These are phyloP conservation scores for Asteroscopus sphinx DNA, from an alignment of 2,888 invertebrate genomes.

Conservation along the genomic window DNA sequence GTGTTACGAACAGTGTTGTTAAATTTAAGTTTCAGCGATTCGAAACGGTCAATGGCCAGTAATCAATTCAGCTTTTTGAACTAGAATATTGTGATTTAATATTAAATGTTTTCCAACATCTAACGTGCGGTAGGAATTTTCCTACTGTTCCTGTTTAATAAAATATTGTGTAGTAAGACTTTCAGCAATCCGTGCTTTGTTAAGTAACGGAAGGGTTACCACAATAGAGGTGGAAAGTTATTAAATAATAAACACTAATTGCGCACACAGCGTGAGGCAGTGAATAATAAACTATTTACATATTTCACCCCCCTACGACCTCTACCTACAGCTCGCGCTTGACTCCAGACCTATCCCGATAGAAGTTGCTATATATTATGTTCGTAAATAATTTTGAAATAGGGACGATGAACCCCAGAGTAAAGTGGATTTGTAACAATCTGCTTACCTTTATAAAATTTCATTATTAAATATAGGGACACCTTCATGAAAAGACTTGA, in stretches of 20 bases:
- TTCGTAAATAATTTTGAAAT: no score
- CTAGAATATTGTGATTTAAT: not conserved
- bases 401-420: no score
- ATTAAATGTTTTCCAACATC: slow-evolving; percentile 18
- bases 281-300: slow-evolving; percentile 62
- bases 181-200: slow-evolving; percentile 7
- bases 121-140: not conserved
- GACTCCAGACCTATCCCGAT: slow-evolving; percentile 36
- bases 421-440: slow-evolving; percentile 4
- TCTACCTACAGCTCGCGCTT: slow-evolving; percentile 20
- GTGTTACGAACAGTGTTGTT: slow-evolving; percentile 27
- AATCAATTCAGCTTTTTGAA: not conserved
- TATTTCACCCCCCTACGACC: slow-evolving; percentile 31
- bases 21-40: slow-evolving; percentile 22
- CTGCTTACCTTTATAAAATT: not conserved
- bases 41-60: not conserved
- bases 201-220: slow-evolving; percentile 9
- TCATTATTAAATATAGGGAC: not conserved
- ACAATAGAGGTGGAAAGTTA: slow-evolving; percentile 9
- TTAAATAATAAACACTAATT: slow-evolving; percentile 54
- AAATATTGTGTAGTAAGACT: slow-evolving; percentile 1
- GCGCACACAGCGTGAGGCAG: slow-evolving; percentile 47
- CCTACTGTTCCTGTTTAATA: not conserved
- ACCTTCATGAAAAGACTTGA: slow-evolving; percentile 3
- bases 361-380: slow-evolving; percentile 9